Conservation (phyloP, 1,140 invertebrate genomes). For the Pristionchus pacificus region DNA sequence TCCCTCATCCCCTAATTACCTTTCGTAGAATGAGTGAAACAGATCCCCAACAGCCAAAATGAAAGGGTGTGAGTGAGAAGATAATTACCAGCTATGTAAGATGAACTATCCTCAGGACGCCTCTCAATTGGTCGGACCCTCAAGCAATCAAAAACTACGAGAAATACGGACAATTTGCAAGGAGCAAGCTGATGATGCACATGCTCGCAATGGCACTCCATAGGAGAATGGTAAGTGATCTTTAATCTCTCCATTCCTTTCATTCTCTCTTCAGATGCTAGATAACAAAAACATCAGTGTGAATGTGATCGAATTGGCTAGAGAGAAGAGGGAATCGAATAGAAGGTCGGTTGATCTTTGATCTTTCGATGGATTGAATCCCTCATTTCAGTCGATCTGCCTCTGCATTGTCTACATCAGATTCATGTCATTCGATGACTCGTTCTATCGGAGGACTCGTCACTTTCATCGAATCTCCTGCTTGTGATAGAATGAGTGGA, state of each 20-base stretch:
- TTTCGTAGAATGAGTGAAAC: background rate
- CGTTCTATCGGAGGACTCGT: slow-evolving; percentile 24
- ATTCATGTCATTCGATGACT: slow-evolving; percentile 31
- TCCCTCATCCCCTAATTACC: background rate
- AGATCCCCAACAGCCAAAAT: background rate
- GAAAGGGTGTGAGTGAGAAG: background rate
- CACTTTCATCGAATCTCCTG: slow-evolving; percentile 29
- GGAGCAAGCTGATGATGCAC: slow-evolving; percentile 38
- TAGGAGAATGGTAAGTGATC: slow-evolving; percentile 19
- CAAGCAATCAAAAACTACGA: slow-evolving; percentile 37
- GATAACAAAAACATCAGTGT: slow-evolving; percentile 20
- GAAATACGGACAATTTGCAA: slow-evolving; percentile 37
- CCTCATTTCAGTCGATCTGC: slow-evolving; percentile 19
- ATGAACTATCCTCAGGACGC: slow-evolving; percentile 25
- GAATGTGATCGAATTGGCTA: slow-evolving; percentile 36
- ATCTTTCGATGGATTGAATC: background rate
- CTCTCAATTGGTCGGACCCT: slow-evolving; percentile 34
- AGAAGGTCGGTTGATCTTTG: slow-evolving; percentile 22
- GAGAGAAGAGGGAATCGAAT: slow-evolving; percentile 34
- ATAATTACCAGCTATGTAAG: background rate
- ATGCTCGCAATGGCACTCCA: slow-evolving; percentile 37
- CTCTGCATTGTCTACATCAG: slow-evolving; percentile 30
- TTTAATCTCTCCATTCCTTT: slow-evolving; percentile 18
- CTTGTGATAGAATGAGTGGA: slow-evolving; percentile 24
- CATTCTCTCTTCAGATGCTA: slow-evolving; percentile 23